These are phyloP conservation scores for Vannuccia rotundouncinata DNA, from an alignment of 2,888 invertebrate species.

Conservation along the genomic window DNA sequence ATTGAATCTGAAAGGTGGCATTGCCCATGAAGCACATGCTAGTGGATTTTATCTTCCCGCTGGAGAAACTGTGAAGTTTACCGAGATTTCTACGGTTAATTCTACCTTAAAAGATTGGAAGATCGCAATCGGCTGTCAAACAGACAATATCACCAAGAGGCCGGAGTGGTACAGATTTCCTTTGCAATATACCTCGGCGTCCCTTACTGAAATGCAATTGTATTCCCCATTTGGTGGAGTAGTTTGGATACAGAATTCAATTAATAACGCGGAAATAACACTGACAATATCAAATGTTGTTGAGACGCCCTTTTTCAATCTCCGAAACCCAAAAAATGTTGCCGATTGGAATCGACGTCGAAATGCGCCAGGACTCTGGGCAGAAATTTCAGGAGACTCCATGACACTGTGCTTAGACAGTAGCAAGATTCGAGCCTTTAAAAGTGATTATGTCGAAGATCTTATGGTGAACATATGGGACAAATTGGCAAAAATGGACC, in stretches of 20 bases:
- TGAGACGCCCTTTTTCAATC: slow-evolving; percentile 16
- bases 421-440: slow-evolving; percentile 4
- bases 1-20: not conserved
- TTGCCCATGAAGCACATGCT: not conserved
- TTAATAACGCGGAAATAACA: not conserved
- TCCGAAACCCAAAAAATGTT: not conserved
- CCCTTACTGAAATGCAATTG: not conserved
- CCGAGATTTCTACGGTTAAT: not conserved
- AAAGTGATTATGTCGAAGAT: slow-evolving; percentile 15
- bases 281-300: slow-evolving; percentile 28
- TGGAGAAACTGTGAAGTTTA: slow-evolving; percentile 2
- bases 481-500: slow-evolving; percentile 30
- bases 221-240: slow-evolving; percentile 31
- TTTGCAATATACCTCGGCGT: not conserved
- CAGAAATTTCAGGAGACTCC: slow-evolving; percentile 8
- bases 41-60: slow-evolving; percentile 29
- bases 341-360: slow-evolving; percentile 23
- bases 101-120: not conserved
- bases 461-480: slow-evolving; percentile 35
- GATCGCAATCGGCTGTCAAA: slow-evolving; percentile 30
- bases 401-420: slow-evolving; percentile 18
- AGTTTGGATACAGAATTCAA: not conserved
- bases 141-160: slow-evolving; percentile 18
- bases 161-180: not conserved
- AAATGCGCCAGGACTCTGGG: not conserved